These are phyloP conservation scores for Apis cerana DNA, from an alignment of 1,140 invertebrate species.

Conservation along the genomic window DNA sequence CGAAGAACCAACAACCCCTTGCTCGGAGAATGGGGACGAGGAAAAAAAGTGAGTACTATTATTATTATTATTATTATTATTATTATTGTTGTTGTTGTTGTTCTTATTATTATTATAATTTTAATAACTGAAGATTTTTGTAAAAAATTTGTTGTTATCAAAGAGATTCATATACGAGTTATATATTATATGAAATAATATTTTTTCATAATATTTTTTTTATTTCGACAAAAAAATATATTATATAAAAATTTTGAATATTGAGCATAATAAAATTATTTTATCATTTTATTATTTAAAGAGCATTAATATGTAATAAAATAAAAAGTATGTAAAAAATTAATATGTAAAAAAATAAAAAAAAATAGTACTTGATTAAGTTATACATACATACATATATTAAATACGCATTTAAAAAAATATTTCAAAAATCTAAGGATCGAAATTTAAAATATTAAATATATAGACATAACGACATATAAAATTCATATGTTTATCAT, in stretches of 20 bases:
- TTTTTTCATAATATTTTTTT: no score
- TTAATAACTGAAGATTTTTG: neutral
- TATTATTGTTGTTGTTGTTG: no score
- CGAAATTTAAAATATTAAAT: neutral
- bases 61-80: neutral
- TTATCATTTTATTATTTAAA: no score
- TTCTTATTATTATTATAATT: neutral
- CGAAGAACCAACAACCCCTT: conserved; percentile 68
- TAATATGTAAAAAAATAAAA: no score
- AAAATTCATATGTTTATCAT: neutral
- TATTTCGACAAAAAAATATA: no score
- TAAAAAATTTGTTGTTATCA: neutral
- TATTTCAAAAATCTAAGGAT: neutral
- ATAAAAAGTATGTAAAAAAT: no score
- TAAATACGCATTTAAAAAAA: neutral
- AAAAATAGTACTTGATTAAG: no score
- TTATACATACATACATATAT: no score
- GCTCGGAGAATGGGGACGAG: conserved; percentile 72
- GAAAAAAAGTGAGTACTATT: conserved; percentile 74
- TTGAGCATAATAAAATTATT: no score
- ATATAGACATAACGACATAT: neutral
- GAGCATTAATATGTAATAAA: no score
- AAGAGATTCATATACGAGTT: neutral
- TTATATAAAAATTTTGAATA: no score
- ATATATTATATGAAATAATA: no score